Evolutionary conservation across 2,797 vertebrate species (phyloP).

Genomic region (Aldrovandia affinis): DNA sequence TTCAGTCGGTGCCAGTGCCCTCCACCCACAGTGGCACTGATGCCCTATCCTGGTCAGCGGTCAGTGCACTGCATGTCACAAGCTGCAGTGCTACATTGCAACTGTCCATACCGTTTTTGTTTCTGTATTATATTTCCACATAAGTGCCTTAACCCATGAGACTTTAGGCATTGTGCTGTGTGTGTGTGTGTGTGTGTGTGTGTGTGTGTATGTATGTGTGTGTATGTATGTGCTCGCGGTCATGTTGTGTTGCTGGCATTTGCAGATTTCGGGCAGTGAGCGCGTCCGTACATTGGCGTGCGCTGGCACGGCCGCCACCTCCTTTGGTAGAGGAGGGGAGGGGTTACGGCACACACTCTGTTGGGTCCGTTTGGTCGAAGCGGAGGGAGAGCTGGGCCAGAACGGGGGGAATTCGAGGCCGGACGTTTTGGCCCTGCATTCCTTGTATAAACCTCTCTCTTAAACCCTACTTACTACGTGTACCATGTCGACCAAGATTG

Average conservation of each 20-base stretch:
- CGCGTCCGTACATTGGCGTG: background rate
- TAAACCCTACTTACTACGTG: slow-evolving; percentile 21
- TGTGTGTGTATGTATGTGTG: background rate
- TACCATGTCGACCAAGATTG: slow-evolving; percentile 50
- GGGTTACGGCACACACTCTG: background rate
- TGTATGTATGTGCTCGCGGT: background rate
- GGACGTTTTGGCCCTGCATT: background rate
- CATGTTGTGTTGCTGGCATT: background rate
- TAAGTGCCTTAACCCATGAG: slow-evolving; percentile 77
- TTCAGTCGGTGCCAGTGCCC: background rate
- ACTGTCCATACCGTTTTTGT: slow-evolving; percentile 59
- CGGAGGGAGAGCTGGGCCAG: slow-evolving; percentile 28
- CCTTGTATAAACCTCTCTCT: background rate
- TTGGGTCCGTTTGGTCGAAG: background rate
- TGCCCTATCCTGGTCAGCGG: slow-evolving; percentile 62
- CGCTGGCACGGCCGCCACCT: background rate
- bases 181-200: slow-evolving; percentile 31
- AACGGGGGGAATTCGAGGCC: slow-evolving; percentile 40
- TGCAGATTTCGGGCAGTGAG: background rate
- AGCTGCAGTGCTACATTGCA: slow-evolving; percentile 11
- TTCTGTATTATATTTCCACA: slow-evolving; percentile 68
- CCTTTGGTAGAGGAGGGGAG: background rate
- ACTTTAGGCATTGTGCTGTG: slow-evolving; percentile 69
- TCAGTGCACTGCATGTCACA: slow-evolving; percentile 55
- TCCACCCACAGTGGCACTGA: slow-evolving; percentile 62